These are phyloP conservation scores for Rhamnusium bicolor DNA, from an alignment of 2,888 invertebrate species.

Conservation along the genomic window DNA sequence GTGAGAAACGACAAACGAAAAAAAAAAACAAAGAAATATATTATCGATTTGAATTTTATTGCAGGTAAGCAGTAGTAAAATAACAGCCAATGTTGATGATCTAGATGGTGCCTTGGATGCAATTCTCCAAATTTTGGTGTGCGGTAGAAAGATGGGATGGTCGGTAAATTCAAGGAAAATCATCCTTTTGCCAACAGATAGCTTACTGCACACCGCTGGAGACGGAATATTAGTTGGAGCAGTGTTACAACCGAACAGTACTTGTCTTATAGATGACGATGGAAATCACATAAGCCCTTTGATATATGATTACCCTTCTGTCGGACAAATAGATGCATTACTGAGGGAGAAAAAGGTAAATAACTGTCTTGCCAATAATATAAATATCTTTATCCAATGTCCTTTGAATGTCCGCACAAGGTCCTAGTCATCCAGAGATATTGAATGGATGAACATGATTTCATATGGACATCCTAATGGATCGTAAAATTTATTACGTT, in stretches of 20 bases:
- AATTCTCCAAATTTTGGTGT: constrained; percentile 84
- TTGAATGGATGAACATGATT: too few relatives aligned
- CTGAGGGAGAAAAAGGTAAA: constrained; percentile 62
- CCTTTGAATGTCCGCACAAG: too few relatives aligned
- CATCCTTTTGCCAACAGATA: constrained; percentile 60
- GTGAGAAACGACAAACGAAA: too few relatives aligned
- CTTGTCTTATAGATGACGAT: constrained; percentile 52
- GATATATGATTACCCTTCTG: constrained; percentile 84
- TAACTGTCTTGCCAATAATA: too few relatives aligned
- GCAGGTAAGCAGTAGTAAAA: constrained; percentile 50
- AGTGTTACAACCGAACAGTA: constrained; percentile 38
- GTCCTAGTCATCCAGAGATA: too few relatives aligned
- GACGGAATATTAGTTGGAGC: constrained; percentile 81
- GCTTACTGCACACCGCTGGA: constrained; percentile 76
- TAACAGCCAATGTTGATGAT: constrained; percentile 60
- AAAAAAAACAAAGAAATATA: too few relatives aligned
- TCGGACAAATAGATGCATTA: constrained; percentile 50
- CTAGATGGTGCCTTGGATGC: constrained; percentile 88
- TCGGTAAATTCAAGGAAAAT: constrained; percentile 76
- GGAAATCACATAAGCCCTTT: constrained; percentile 73
- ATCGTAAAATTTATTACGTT: too few relatives aligned
- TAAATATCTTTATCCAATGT: too few relatives aligned
- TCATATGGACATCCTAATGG: too few relatives aligned
- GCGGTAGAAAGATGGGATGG: constrained; percentile 81
- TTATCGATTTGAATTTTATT: neutral